These are phyloP conservation scores for Nycteola revayana DNA, from an alignment of 2,888 invertebrate genomes.

Conservation along the genomic window DNA sequence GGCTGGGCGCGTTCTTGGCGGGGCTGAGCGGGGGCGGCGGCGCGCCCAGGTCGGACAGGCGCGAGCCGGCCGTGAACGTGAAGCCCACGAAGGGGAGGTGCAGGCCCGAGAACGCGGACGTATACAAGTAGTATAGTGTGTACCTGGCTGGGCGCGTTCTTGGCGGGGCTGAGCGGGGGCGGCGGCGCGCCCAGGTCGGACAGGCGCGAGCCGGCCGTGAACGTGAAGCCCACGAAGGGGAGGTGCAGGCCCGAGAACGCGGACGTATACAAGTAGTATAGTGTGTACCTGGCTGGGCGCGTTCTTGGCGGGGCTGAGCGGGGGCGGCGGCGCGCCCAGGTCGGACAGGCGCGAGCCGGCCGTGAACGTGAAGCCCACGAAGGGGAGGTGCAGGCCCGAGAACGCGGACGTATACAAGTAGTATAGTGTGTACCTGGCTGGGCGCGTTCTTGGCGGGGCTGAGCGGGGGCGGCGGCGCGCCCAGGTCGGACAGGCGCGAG, in stretches of 20 bases:
- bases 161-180: conserved; percentile 67
- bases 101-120: no score
- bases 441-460: conserved; percentile 71
- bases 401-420: no score
- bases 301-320: conserved; percentile 72
- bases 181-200: conserved; percentile 64
- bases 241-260: no score
- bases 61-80: conserved; percentile 94
- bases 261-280: no score
- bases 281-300: conserved; percentile 55
- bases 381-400: no score
- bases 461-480: conserved; percentile 56
- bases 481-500: conserved; percentile 77
- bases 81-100: no score
- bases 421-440: conserved; percentile 53
- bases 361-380: conserved; percentile 99
- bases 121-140: no score
- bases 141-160: conserved; percentile 61
- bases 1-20: conserved; percentile 64
- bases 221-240: no score
- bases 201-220: conserved; percentile 89
- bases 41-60: conserved; percentile 66
- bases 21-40: conserved; percentile 62
- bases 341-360: conserved; percentile 85
- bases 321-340: conserved; percentile 56